Percentiles rank a stretch among this genome's conserved stretches.
These are phyloP conservation scores for Myotis pilosus DNA, from an alignment of 2,797 vertebrate genomes.

Conservation along the genomic window DNA sequence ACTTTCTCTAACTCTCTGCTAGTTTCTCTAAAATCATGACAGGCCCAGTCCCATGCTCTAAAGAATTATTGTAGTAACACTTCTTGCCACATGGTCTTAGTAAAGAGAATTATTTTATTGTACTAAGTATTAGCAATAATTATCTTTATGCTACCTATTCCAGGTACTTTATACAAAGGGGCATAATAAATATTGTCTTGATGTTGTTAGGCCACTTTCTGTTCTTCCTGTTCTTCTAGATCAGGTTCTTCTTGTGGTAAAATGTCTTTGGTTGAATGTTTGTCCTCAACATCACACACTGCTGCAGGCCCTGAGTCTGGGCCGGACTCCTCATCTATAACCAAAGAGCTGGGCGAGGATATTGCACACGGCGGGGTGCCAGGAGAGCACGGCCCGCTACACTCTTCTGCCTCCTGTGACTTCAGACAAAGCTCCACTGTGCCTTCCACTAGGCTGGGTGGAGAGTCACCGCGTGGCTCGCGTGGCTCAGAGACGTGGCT, in stretches of 20 bases:
- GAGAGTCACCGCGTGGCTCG: slow-evolving; percentile 72
- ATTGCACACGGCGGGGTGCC: slow-evolving; percentile 64
- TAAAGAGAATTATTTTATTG: slow-evolving; percentile 19
- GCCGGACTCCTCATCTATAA: slow-evolving; percentile 71
- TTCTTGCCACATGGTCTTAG: slow-evolving; percentile 14
- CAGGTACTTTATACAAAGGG: background rate
- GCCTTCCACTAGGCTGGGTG: slow-evolving; percentile 73
- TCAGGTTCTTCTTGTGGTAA: slow-evolving; percentile 30
- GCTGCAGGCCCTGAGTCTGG: slow-evolving; percentile 75
- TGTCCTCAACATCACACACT: slow-evolving; percentile 11
- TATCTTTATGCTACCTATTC: slow-evolving; percentile 28
- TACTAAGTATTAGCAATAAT: slow-evolving; percentile 43
- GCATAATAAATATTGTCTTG: background rate
- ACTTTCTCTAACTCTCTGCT: background rate
- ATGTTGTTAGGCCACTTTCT: background rate
- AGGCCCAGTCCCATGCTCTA: no score
- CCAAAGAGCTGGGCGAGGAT: slow-evolving; percentile 80
- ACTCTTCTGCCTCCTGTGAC: slow-evolving; percentile 67
- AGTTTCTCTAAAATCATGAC: background rate
- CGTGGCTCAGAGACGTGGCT: slow-evolving; percentile 83
- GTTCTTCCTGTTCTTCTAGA: slow-evolving; percentile 50
- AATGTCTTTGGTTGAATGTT: slow-evolving; percentile 66
- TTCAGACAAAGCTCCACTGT: slow-evolving; percentile 77
- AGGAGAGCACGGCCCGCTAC: slow-evolving; percentile 24
- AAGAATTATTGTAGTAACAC: no score